Evolutionary conservation across 2,888 invertebrate genomes (phyloP), one percentile per base, ranked within the genome.

Genomic region (Drosophila emarginata): DNA sequence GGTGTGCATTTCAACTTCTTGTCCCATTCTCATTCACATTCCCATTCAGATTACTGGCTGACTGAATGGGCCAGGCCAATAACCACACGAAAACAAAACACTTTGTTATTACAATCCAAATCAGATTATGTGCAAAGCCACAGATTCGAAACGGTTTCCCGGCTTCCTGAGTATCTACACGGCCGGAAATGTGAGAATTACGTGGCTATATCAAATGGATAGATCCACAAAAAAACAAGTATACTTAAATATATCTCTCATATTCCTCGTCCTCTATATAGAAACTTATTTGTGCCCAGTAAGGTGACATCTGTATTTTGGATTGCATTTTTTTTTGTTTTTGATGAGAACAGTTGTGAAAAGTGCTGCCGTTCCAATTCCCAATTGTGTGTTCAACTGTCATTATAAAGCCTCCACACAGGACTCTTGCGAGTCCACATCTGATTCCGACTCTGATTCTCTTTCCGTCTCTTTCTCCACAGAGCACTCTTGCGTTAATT

Each of bases 1-100:
- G 73, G 67, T 76, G 58, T 79, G 51, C 62, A 77, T 77, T 78
- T 66, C 80, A 70, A 50, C 36, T 18, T 15, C 18, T 54, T 36
- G 54, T 36, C 54, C 18, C 52, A 52, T 52, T 37, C 57, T 23
- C 21, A 18, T 57, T 57, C 57, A 1, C 57, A 39, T 57, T 57
- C 37, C 14, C 36, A 39, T 57, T 32, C 56, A 52, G 12, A 52
- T 52, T 18, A 11, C 9, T 32, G 32, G 2, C 32, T 9, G 32
- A 32, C 64, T 51, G 14, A 57, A 76, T 26, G 26, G 73, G 50
- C 52, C 28, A 64, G 67, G 52, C 37, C 51, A 32, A 65, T 70
- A 76, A 84, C 81, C 85, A 67, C 79, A 81, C 53, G 52, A 68
- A 60, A 57, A 58, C 26, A 63, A 77, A 65, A 58, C 63, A 67